A percentile compares a stretch with the other conserved stretches of the same genome.
Evolutionary conservation across 2,888 invertebrate genomes (phyloP).

Genomic region (Hemaris fuciformis): DNA sequence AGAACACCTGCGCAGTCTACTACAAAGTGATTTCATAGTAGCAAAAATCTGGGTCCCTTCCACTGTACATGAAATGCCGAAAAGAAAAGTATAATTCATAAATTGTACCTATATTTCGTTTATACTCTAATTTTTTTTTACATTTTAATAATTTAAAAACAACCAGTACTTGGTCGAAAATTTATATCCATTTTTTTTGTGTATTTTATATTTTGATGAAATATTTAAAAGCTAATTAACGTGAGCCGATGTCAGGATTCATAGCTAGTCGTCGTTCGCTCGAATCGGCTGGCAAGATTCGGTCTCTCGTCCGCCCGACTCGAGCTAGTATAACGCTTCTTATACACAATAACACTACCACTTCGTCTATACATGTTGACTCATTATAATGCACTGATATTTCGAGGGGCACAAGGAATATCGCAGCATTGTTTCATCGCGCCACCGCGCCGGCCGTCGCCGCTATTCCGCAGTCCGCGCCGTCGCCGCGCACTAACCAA

Average conservation of each 20-base stretch:
- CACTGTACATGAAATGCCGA: constrained; percentile 76
- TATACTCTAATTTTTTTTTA: constrained; percentile 81
- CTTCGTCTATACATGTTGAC: constrained; percentile 73
- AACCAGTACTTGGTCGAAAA: constrained; percentile 81
- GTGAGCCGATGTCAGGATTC: constrained; percentile 82
- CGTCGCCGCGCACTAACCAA: constrained; percentile 30
- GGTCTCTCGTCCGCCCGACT: constrained; percentile 60
- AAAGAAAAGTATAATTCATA: constrained; percentile 81
- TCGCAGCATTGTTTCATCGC: constrained; percentile 73
- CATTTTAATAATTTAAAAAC: constrained; percentile 82
- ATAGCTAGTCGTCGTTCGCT: constrained; percentile 81
- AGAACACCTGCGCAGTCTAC: constrained; percentile 27
- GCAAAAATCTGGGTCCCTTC: constrained; percentile 64
- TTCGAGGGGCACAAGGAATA: constrained; percentile 78
- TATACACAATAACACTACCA: constrained; percentile 76
- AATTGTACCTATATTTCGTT: constrained; percentile 82
- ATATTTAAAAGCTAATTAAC: constrained; percentile 82
- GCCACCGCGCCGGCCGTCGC: constrained; percentile 42
- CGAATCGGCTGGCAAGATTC: constrained; percentile 71
- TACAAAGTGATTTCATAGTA: constrained; percentile 53
- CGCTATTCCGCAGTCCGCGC: constrained; percentile 48
- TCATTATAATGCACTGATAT: constrained; percentile 76
- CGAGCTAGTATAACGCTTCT: constrained; percentile 75
- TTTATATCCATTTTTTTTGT: constrained; percentile 81
- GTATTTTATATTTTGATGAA: constrained; percentile 82